phyloP scores from a whole-genome alignment of 2,113 vertebrate species.

The Platycercus adscitus region DNA sequence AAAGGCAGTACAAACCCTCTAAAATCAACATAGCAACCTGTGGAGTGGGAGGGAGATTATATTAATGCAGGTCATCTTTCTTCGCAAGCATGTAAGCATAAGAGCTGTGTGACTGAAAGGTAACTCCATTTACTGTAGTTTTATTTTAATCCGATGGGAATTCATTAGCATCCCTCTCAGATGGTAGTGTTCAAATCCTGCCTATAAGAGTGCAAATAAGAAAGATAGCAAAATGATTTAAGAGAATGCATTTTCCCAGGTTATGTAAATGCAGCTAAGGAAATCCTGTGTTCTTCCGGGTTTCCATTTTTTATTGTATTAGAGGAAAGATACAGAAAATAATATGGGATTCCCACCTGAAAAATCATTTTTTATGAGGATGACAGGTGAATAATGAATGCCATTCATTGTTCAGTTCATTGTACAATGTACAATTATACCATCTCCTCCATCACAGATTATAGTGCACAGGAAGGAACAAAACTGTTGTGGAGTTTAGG shows the following conservation, averaged over 20 bases:
- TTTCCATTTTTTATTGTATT: not conserved
- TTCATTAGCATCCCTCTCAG: conserved; percentile 22
- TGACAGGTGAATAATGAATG: not conserved
- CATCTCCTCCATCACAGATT: not conserved
- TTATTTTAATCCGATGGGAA: conserved; percentile 17
- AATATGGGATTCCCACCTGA: not conserved
- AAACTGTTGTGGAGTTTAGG: not conserved
- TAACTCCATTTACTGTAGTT: not conserved
- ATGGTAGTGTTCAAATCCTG: not conserved
- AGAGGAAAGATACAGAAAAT: not conserved
- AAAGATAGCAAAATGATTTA: not conserved
- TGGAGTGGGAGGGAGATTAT: not conserved
- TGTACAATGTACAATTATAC: not conserved
- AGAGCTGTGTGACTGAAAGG: not conserved
- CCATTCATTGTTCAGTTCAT: not conserved
- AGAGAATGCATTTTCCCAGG: not conserved
- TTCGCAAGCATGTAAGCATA: not conserved
- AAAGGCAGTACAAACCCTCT: not conserved
- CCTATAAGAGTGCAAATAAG: not conserved
- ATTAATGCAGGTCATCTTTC: not conserved
- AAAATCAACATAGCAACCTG: not conserved
- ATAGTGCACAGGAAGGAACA: not conserved
- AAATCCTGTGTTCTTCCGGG: not conserved
- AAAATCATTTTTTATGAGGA: not conserved
- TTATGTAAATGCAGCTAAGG: not conserved